These are phyloP conservation scores for Leptobrachium leishanense DNA, from an alignment of 2,113 vertebrate genomes.

Conservation along the genomic window DNA sequence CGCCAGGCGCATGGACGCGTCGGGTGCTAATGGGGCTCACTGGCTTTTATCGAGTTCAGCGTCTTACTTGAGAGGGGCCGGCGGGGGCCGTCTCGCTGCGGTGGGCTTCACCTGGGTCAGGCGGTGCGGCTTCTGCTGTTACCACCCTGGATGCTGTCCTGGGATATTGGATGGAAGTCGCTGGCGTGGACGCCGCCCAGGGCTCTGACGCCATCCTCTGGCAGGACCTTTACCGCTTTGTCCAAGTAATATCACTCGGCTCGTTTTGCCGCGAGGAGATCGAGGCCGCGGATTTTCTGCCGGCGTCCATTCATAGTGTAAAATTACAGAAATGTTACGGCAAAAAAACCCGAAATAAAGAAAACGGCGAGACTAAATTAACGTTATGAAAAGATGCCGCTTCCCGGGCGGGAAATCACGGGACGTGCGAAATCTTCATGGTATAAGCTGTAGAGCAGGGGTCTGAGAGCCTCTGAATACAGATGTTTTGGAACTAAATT, in stretches of 20 bases:
- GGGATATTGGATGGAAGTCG: not conserved
- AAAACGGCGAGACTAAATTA: no score
- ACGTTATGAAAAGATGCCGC: no score
- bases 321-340: not conserved
- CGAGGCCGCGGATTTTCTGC: not conserved
- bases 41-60: slow-evolving; percentile 20
- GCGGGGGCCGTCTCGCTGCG: not conserved
- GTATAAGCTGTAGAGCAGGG: no score
- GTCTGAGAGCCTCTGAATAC: no score
- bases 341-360: not conserved
- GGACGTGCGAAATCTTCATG: no score
- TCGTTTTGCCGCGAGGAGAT: not conserved
- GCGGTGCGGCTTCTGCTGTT: not conserved
- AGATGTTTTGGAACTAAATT: no score
- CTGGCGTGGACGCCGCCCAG: not conserved
- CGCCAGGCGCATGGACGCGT: slow-evolving; percentile 4
- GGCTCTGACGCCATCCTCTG: not conserved
- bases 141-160: not conserved
- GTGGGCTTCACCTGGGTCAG: slow-evolving; percentile 24
- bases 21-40: slow-evolving; percentile 28
- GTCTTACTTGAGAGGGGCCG: not conserved
- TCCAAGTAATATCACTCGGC: not conserved
- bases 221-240: not conserved
- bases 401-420: no score
- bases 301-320: not conserved